Conservation (phyloP, 2,113 vertebrate species). For the Prunella himalayana region DNA sequence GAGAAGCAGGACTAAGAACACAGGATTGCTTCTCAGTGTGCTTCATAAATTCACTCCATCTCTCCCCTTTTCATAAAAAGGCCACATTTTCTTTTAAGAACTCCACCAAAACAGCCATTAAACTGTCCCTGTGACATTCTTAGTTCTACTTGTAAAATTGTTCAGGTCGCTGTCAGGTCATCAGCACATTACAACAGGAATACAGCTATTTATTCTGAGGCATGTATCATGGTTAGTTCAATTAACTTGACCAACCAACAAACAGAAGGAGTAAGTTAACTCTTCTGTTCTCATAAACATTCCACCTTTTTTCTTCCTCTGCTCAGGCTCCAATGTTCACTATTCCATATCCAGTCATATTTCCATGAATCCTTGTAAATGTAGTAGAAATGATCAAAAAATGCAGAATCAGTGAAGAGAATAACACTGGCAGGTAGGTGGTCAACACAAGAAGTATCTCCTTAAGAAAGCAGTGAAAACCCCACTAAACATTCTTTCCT, state of each 20-base stretch:
- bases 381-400: not conserved
- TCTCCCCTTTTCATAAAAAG: not conserved
- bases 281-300: not conserved
- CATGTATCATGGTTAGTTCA: not conserved
- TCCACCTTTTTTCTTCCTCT: not conserved
- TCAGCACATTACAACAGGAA: not conserved
- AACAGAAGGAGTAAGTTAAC: not conserved
- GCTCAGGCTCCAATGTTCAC: not conserved
- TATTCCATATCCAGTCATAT: not conserved
- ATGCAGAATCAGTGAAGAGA: not conserved
- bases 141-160: not conserved
- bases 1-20: not conserved
- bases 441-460: not conserved
- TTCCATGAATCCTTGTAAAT: not conserved
- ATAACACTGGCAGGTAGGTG: not conserved
- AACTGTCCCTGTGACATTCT: not conserved
- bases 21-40: not conserved
- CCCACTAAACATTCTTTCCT: not conserved
- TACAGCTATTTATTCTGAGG: not conserved
- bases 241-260: not conserved
- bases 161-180: not conserved
- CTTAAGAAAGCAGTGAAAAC: not conserved
- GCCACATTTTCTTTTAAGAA: not conserved
- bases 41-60: not conserved
- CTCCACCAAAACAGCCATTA: not conserved